Percentiles rank a stretch among this genome's conserved stretches.
Conservation (phyloP, 2,113 vertebrate species). For the Sinosuthora webbiana region DNA sequence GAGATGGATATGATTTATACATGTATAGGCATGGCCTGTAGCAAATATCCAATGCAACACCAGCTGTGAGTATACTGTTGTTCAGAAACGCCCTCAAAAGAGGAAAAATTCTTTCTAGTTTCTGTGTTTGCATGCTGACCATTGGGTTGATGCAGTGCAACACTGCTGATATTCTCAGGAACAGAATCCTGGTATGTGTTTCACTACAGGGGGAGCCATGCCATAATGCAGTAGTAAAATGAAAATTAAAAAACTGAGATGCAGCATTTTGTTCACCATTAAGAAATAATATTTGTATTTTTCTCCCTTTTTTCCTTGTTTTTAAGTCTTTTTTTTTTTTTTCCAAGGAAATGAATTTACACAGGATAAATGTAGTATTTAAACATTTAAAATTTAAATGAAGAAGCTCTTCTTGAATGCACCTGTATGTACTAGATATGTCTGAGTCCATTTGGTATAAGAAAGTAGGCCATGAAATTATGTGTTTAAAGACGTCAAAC, state of each 20-base stretch:
- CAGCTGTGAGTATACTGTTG: fast-evolving
- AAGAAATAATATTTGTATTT: not conserved
- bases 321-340: not conserved
- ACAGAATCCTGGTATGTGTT: not conserved
- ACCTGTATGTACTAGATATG: conserved; percentile 53
- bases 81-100: not conserved
- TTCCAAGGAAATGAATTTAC: conserved; percentile 21
- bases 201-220: not conserved
- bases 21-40: too few relatives aligned
- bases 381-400: conserved; percentile 74
- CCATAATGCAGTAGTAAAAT: not conserved
- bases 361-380: conserved; percentile 22
- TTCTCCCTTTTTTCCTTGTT: fast-evolving
- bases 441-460: conserved; percentile 59
- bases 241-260: not conserved
- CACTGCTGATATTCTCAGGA: not conserved
- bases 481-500: conserved; percentile 58
- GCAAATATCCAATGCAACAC: not conserved
- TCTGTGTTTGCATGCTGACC: not conserved
- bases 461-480: conserved; percentile 67
- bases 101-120: not conserved
- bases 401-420: conserved; percentile 47
- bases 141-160: not conserved
- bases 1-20: not conserved
- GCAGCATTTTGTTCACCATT: not conserved